Evolutionary conservation across 2,888 invertebrate genomes (phyloP).

Genomic region (Caenorhabditis zanzibari): DNA sequence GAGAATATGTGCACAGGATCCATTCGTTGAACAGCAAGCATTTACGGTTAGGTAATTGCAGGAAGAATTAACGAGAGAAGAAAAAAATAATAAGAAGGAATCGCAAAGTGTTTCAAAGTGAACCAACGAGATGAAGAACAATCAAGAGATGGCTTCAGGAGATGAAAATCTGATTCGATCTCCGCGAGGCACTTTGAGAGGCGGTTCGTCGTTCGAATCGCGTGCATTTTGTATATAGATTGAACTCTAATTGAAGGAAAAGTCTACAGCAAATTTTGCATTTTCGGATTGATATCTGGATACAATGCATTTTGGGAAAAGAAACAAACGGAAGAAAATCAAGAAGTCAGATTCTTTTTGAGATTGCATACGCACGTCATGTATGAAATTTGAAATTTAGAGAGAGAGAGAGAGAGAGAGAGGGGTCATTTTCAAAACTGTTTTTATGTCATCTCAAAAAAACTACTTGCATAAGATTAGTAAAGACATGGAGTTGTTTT

Average conservation of each 20-base stretch:
- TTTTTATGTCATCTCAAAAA: no score
- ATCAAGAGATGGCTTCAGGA: constrained; percentile 25
- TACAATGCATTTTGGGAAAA: constrained; percentile 2
- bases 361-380: background rate
- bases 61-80: background rate
- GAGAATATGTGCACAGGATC: background rate
- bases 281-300: background rate
- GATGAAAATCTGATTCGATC: constrained; percentile 20
- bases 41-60: background rate
- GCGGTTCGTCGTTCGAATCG: constrained; percentile 19
- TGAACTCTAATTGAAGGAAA: background rate
- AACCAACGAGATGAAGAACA: constrained; percentile 9
- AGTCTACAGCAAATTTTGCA: background rate
- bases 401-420: no score
- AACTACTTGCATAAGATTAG: no score
- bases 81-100: background rate
- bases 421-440: no score
- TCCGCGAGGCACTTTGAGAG: constrained; percentile 19
- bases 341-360: background rate
- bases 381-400: no score
- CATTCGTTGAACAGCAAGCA: constrained; percentile 21
- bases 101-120: constrained; percentile 4
- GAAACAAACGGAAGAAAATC: background rate
- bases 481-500: no score
- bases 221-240: constrained; percentile 19